A percentile compares a stretch with the other conserved stretches of the same genome.
These are phyloP conservation scores for Neocrepidodera transversa DNA, from an alignment of 2,888 invertebrate species.

Conservation along the genomic window DNA sequence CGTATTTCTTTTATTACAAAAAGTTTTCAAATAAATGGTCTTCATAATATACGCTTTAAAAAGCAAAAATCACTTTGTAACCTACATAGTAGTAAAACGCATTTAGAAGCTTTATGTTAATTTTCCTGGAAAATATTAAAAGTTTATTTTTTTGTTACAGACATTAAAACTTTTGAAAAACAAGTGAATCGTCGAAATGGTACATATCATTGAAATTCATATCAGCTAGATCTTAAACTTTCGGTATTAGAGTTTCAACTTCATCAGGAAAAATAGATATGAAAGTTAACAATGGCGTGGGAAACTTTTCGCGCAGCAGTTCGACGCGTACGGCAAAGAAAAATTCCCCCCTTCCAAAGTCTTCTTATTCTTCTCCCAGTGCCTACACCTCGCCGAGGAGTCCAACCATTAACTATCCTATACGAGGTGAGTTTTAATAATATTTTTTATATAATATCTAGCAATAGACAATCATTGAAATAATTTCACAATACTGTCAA, in stretches of 20 bases:
- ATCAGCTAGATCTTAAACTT: constrained; percentile 19
- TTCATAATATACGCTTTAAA: no score
- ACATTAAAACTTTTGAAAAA: not conserved
- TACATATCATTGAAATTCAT: constrained; percentile 28
- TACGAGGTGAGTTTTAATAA: constrained; percentile 26
- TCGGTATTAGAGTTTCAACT: not conserved
- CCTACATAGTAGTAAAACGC: no score
- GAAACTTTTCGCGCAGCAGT: constrained; percentile 52
- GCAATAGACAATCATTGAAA: no score
- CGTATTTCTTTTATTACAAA: no score
- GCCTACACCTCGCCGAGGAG: constrained; percentile 50
- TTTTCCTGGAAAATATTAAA: no score
- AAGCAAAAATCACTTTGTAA: no score
- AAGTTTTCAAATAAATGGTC: no score
- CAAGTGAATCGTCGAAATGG: constrained; percentile 8
- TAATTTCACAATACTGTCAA: no score
- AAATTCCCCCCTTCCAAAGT: constrained; percentile 48
- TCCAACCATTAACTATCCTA: constrained; percentile 49
- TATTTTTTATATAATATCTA: no score
- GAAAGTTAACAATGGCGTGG: constrained; percentile 45
- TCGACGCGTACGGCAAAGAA: constrained; percentile 51
- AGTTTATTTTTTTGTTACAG: constrained; percentile 31
- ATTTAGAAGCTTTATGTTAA: no score
- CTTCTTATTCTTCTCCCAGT: constrained; percentile 54
- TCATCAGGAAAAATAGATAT: constrained; percentile 27